These are phyloP conservation scores for Cephalotes varians DNA, from an alignment of 2,888 invertebrate genomes.

Conservation along the genomic window DNA sequence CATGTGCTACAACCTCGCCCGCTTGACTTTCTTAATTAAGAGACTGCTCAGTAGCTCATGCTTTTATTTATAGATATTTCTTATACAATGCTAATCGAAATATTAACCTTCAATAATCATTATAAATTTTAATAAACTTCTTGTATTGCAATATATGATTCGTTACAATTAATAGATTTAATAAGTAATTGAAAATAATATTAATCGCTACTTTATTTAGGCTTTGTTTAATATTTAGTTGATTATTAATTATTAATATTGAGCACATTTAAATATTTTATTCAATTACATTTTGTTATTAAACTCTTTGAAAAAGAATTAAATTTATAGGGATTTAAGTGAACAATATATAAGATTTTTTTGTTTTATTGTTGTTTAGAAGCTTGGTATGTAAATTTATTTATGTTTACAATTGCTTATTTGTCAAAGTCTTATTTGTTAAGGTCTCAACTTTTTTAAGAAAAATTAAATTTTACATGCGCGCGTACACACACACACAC, in stretches of 20 bases:
- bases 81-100: neutral
- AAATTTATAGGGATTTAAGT: neutral
- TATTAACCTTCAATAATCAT: neutral
- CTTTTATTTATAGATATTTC: neutral
- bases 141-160: neutral
- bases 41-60: slow-evolving; percentile 1
- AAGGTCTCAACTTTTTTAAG: neutral
- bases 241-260: neutral
- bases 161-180: neutral
- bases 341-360: neutral
- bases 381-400: neutral
- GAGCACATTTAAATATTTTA: neutral
- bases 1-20: neutral
- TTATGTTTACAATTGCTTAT: neutral
- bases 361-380: neutral
- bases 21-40: slow-evolving; percentile 48
- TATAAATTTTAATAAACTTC: neutral
- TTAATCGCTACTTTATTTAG: neutral
- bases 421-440: neutral
- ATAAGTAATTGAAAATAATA: neutral
- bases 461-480: slow-evolving; percentile 5
- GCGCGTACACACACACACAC: too few relatives aligned
- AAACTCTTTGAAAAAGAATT: neutral
- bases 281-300: neutral
- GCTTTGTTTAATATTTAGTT: neutral